Percentiles rank a stretch among this genome's conserved stretches.
These are phyloP conservation scores for Caradrina kadenii DNA, from an alignment of 2,888 invertebrate species.

Conservation along the genomic window DNA sequence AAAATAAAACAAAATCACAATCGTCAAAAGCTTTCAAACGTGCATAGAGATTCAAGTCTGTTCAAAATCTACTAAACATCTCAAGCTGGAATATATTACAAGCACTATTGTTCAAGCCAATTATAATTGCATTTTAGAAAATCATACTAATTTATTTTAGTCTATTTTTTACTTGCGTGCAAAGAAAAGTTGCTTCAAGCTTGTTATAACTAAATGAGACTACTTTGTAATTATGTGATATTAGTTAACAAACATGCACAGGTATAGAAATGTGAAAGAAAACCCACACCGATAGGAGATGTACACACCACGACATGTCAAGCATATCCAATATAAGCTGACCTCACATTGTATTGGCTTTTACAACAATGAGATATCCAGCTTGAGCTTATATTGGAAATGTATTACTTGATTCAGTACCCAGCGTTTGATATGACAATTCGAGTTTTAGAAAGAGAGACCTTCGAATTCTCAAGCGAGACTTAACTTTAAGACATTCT, in stretches of 20 bases:
- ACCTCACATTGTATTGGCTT: background rate
- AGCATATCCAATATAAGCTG: background rate
- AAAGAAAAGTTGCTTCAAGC: conserved; percentile 24
- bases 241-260: conserved; percentile 66
- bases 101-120: conserved; percentile 51
- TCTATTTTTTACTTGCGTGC: conserved; percentile 39
- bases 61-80: conserved; percentile 57
- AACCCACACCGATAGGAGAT: conserved; percentile 76
- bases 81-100: conserved; percentile 44
- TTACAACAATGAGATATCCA: background rate
- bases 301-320: background rate
- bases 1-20: conserved; percentile 90
- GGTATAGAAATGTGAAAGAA: conserved; percentile 62
- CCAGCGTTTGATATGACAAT: background rate
- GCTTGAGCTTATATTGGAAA: background rate
- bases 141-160: background rate
- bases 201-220: conserved; percentile 39
- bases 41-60: conserved; percentile 74
- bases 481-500: no score
- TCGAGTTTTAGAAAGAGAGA: background rate
- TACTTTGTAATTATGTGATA: conserved; percentile 38
- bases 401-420: no score
- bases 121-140: conserved; percentile 2
- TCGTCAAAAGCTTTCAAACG: conserved; percentile 91
- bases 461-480: no score